Conservation (phyloP, 2,797 vertebrate species). For the Etheostoma nigrum region DNA sequence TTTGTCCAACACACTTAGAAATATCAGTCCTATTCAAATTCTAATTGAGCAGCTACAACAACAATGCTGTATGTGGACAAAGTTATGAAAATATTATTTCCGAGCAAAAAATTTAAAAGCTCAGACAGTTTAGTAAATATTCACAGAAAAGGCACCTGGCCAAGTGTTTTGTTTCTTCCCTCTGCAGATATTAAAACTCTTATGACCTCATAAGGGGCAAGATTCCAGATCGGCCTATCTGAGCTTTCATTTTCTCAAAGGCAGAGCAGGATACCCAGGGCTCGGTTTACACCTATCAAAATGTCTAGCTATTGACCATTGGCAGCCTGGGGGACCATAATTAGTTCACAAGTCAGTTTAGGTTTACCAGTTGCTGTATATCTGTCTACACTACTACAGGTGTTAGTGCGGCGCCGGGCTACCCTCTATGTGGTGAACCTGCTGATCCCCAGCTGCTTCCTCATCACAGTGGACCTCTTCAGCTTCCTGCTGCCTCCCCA, state of each 20-base stretch:
- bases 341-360: too few species aligned
- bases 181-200: conserved; percentile 64
- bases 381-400: too few species aligned
- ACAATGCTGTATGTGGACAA: not conserved
- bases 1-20: not conserved
- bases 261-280: too few species aligned
- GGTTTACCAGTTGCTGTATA: too few species aligned
- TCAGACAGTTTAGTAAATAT: not conserved
- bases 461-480: conserved; percentile 86
- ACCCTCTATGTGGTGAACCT: conserved; percentile 83
- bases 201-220: too few species aligned
- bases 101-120: not conserved
- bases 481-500: conserved; percentile 86
- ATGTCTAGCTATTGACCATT: too few species aligned
- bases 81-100: not conserved
- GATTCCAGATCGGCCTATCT: too few species aligned
- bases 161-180: not conserved
- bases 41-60: not conserved
- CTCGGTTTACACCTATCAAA: too few species aligned
- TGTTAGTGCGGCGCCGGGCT: conserved; percentile 53
- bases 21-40: not conserved
- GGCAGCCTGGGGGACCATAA: too few species aligned
- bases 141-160: not conserved
- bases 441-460: conserved; percentile 85
- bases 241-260: too few species aligned